phyloP scores from a whole-genome alignment of 1,140 invertebrate species.

The Zaprionus ghesquierei region DNA sequence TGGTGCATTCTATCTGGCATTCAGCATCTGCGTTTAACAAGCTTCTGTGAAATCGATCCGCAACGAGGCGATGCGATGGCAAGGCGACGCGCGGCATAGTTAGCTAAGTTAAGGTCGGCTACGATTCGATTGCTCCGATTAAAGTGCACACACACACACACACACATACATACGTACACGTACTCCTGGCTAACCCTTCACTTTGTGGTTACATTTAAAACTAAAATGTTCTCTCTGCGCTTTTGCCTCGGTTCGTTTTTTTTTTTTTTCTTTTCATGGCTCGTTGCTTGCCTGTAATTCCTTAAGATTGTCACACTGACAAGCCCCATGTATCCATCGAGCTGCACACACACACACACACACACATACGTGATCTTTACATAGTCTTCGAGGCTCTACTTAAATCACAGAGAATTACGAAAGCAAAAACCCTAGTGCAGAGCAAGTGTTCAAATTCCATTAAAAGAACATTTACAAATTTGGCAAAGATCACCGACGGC shows the following conservation, averaged over 20 bases:
- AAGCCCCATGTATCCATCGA: conserved; percentile 38
- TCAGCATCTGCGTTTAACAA: conserved; percentile 36
- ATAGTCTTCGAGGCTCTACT: conserved; percentile 37
- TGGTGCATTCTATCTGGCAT: conserved; percentile 27
- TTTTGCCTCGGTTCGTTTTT: neutral
- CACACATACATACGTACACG: neutral
- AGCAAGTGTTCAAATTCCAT: conserved; percentile 80
- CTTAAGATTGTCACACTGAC: conserved; percentile 52
- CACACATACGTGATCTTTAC: conserved; percentile 20
- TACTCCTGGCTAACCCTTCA: conserved; percentile 33
- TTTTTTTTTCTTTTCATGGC: conserved; percentile 33
- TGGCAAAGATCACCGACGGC: conserved; percentile 67
- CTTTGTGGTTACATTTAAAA: conserved; percentile 45
- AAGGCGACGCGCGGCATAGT: neutral
- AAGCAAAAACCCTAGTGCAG: conserved; percentile 40
- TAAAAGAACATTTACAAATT: conserved; percentile 81
- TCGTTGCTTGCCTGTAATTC: conserved; percentile 46
- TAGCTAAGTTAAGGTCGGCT: conserved; percentile 36
- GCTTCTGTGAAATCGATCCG: conserved; percentile 53
- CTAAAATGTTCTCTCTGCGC: conserved; percentile 28
- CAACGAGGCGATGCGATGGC: conserved; percentile 1
- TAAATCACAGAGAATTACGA: conserved; percentile 38
- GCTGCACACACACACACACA: neutral
- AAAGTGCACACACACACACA: conserved; percentile 8
- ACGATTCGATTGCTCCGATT: conserved; percentile 44